phyloP scores from a whole-genome alignment of 2,888 invertebrate species.

The Cristatella mucedo region DNA sequence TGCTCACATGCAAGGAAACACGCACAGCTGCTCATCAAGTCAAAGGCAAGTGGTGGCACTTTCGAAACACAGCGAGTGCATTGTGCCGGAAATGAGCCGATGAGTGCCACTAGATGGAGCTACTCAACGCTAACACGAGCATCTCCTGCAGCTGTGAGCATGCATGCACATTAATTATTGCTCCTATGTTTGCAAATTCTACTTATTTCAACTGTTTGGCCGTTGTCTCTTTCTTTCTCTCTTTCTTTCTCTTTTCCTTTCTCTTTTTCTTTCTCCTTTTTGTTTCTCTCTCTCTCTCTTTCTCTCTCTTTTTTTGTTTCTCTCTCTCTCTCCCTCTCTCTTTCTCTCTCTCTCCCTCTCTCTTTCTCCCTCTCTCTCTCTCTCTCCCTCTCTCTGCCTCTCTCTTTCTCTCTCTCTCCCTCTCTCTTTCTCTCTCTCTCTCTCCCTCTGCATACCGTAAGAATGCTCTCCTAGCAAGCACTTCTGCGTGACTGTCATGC shows the following conservation, averaged over 20 bases:
- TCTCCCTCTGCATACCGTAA: background rate
- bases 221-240: slow-evolving; percentile 5
- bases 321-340: slow-evolving; percentile 5
- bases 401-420: slow-evolving; percentile 8
- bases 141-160: no score
- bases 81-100: no score
- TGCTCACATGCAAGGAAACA: no score
- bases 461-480: no score
- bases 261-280: background rate
- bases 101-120: no score
- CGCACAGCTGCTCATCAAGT: no score
- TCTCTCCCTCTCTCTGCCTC: slow-evolving; percentile 7
- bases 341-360: slow-evolving; percentile 9
- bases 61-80: no score
- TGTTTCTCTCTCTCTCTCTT: background rate
- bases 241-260: slow-evolving; percentile 1
- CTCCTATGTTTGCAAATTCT: slow-evolving; percentile 23
- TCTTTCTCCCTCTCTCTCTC: slow-evolving; percentile 1
- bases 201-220: slow-evolving; percentile 13
- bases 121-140: no score
- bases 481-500: no score
- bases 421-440: slow-evolving; percentile 9
- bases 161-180: background rate
- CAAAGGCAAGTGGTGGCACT: no score
- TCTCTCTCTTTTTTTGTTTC: background rate